A percentile compares a stretch with the other conserved stretches of the same genome.
phyloP scores from a whole-genome alignment of 2,797 vertebrate species.

The Meda fulgida region DNA sequence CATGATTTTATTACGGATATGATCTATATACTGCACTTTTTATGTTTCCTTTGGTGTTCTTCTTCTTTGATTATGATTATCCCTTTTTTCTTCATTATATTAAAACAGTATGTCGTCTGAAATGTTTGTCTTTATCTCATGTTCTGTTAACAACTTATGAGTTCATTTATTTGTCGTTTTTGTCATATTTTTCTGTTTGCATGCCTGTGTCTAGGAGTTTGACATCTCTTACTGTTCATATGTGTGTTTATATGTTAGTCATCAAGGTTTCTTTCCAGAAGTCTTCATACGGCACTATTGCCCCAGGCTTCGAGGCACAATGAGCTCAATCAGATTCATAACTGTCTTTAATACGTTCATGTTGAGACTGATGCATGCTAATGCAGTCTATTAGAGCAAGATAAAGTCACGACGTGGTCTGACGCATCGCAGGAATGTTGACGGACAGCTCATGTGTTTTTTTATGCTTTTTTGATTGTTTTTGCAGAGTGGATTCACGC shows the following conservation, averaged over 20 bases:
- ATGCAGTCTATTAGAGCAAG: conserved; percentile 45
- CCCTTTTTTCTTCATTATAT: conserved; percentile 11
- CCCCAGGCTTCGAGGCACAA: not conserved
- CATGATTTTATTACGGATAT: conserved; percentile 62
- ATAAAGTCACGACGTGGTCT: conserved; percentile 48
- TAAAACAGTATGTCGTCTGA: conserved; percentile 26
- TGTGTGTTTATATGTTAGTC: conserved; percentile 44
- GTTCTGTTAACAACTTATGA: conserved; percentile 5
- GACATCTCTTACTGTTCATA: conserved; percentile 41
- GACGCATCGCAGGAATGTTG: conserved; percentile 14
- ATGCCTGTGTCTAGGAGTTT: conserved; percentile 45
- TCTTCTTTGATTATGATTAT: conserved; percentile 12
- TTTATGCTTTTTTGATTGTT: conserved; percentile 55
- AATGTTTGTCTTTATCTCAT: conserved; percentile 32
- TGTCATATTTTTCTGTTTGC: conserved; percentile 42
- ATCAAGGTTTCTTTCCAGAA: not conserved
- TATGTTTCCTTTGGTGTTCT: conserved; percentile 31
- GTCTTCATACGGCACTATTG: conserved; percentile 7
- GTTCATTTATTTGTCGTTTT: not conserved
- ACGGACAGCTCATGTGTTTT: conserved; percentile 35
- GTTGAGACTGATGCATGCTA: conserved; percentile 78
- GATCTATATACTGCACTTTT: conserved; percentile 62
- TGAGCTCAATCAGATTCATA: not conserved
- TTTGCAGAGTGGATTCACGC: conserved; percentile 95
- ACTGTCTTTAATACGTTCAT: conserved; percentile 53